phyloP scores from a whole-genome alignment of 2,113 vertebrate genomes.

The Tyto alba region DNA sequence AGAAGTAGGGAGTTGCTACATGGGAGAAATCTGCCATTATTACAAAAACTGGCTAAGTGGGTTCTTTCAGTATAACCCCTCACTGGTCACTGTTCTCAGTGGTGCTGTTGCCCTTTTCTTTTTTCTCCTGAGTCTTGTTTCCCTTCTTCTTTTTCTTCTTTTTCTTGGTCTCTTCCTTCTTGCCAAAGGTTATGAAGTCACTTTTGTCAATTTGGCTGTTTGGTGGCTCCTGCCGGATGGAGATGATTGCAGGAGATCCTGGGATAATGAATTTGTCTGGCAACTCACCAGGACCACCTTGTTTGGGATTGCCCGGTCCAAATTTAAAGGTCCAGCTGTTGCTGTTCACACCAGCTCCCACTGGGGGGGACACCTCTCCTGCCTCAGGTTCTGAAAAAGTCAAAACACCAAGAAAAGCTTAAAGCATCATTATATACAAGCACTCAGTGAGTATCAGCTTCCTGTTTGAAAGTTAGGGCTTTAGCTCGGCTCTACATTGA shows the following conservation, averaged over 20 bases:
- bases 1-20: constrained; percentile 78
- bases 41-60: constrained; percentile 79
- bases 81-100: constrained; percentile 92
- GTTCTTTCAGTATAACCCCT: constrained; percentile 71
- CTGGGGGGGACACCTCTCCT: constrained; percentile 94
- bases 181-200: constrained; percentile 98
- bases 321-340: constrained; percentile 99
- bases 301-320: constrained; percentile 89
- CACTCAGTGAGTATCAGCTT: background rate
- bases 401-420: constrained; percentile 32
- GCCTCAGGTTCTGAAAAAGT: constrained; percentile 88
- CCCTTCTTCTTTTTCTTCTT: constrained; percentile 99
- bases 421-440: background rate
- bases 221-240: constrained; percentile 94
- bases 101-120: constrained; percentile 91
- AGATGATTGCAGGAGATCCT: constrained; percentile 98
- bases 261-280: constrained; percentile 99
- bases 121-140: constrained; percentile 92
- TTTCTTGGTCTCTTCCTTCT: constrained; percentile 98
- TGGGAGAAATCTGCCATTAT: constrained; percentile 75
- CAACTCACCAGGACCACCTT: constrained; percentile 93
- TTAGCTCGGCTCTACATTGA: background rate
- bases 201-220: constrained; percentile 93
- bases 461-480: background rate
- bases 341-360: constrained; percentile 95